Evolutionary conservation across 2,888 invertebrate genomes (phyloP).

Genomic region (Chymomyza fuscimana): DNA sequence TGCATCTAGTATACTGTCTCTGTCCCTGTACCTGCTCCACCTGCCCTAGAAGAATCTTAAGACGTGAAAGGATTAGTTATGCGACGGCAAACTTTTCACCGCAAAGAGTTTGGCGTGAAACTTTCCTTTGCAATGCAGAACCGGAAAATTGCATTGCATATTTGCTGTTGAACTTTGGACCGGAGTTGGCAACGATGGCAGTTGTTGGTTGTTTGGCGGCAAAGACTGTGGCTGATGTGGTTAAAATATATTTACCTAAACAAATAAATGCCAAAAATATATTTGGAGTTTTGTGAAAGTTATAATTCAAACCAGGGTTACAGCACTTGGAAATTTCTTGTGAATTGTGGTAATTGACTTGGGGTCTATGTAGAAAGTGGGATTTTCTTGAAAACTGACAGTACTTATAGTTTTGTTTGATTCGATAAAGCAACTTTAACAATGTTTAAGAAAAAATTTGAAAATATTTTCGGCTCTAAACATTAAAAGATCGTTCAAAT

Average conservation of each 20-base stretch:
- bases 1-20: slow-evolving; percentile 3
- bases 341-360: not conserved
- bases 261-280: not conserved
- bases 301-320: slow-evolving; percentile 2
- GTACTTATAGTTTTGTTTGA: no score
- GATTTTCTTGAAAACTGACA: no score
- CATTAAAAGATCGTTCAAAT: no score
- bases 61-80: slow-evolving; percentile 34
- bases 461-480: no score
- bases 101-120: slow-evolving; percentile 1
- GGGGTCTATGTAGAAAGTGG: no score
- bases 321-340: not conserved
- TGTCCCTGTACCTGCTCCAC: not conserved
- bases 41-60: not conserved
- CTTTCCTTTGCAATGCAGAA: slow-evolving; percentile 3
- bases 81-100: slow-evolving; percentile 25
- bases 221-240: not conserved
- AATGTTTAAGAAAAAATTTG: no score
- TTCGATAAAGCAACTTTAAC: no score
- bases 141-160: slow-evolving; percentile 20
- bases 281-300: not conserved
- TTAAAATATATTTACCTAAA: slow-evolving; percentile 5
- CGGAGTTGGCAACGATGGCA: slow-evolving; percentile 9
- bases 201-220: not conserved
- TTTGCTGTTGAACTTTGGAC: slow-evolving; percentile 13